Evolutionary conservation across 1,140 invertebrate genomes (phyloP), one percentile per base, ranked within the genome.

Genomic region (Acromyrmex heyeri): DNA sequence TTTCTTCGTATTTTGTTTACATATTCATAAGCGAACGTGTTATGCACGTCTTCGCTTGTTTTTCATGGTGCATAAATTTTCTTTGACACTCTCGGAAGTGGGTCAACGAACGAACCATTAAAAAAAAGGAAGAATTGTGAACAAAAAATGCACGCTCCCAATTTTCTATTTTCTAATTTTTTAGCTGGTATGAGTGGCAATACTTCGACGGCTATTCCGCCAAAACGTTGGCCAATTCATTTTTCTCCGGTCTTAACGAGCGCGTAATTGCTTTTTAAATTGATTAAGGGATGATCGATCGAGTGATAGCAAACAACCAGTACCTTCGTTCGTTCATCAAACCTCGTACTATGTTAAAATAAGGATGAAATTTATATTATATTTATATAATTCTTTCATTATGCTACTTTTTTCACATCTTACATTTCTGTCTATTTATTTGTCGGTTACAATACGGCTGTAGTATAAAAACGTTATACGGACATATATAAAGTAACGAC

Each of bases 241-340:
- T 90, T 83, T 70, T 87, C 55, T 50, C 65, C 3, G 53, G 30
- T 64, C 86, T 87, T 87, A 90, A 90, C 89, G 81, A 90, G 79
- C 86, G 62, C 87, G 88, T 90, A 90, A 90, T 90, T 90, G 88
- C 89, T 87, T 90, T 90, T 90, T 90, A 87, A 90, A 90, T 90
- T 90, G 88, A 90, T 90, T 90, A 90, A 87, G 83, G 87, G 69
- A 59, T 87, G 88, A 90, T 90, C 86, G 86, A 87, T 90, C 86
- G 61, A 73, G 55, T 24, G 86, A 67, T 61, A 50, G 61, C 78
- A 34, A 87, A 87, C 78, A 67, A 61, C 4, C 18, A 34, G 34
- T 21, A 1, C 44, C 38, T 53, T 27, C 16, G 24, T 8, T 27
- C 55, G 18, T 79, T 38, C 64, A 73, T 70, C 73, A 87, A 90